phyloP scores from a whole-genome alignment of 2,888 invertebrate species.

The Stenurella melanura region DNA sequence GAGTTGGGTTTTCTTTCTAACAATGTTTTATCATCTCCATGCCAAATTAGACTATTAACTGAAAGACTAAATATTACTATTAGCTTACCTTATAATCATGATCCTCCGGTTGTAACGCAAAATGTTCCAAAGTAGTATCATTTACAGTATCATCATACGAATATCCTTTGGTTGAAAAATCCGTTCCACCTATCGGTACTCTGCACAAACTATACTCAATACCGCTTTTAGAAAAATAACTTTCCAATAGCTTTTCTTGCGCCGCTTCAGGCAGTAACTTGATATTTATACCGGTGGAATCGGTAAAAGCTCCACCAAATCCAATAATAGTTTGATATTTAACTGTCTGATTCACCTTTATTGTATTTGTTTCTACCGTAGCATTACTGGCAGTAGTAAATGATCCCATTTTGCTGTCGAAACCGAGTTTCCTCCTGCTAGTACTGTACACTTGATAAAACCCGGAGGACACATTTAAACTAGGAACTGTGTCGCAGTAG shows the following conservation, averaged over 20 bases:
- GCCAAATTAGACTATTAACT: too few species aligned
- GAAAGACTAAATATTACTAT: not conserved
- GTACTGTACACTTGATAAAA: slow-evolving; percentile 69
- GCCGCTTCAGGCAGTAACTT: slow-evolving; percentile 75
- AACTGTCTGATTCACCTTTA: not conserved
- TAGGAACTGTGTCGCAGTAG: slow-evolving; percentile 72
- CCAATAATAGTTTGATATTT: slow-evolving; percentile 82
- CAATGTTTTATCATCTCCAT: too few species aligned
- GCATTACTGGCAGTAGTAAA: slow-evolving; percentile 61
- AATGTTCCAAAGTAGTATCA: slow-evolving; percentile 27
- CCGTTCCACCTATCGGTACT: slow-evolving; percentile 89
- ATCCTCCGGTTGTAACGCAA: slow-evolving; percentile 77
- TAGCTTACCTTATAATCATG: slow-evolving; percentile 78
- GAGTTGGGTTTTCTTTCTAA: too few species aligned
- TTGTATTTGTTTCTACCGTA: not conserved
- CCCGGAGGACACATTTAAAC: slow-evolving; percentile 47
- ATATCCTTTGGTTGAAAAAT: slow-evolving; percentile 88
- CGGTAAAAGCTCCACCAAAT: slow-evolving; percentile 90
- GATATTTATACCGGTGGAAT: slow-evolving; percentile 80
- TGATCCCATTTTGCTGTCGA: slow-evolving; percentile 72
- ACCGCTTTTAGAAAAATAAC: slow-evolving; percentile 82
- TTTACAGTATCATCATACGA: slow-evolving; percentile 80
- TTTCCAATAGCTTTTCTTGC: slow-evolving; percentile 75
- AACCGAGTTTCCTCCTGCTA: slow-evolving; percentile 75
- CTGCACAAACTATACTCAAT: slow-evolving; percentile 86